Evolutionary conservation across 1,140 invertebrate genomes (phyloP).

Genomic region (Drosophila elegans): DNA sequence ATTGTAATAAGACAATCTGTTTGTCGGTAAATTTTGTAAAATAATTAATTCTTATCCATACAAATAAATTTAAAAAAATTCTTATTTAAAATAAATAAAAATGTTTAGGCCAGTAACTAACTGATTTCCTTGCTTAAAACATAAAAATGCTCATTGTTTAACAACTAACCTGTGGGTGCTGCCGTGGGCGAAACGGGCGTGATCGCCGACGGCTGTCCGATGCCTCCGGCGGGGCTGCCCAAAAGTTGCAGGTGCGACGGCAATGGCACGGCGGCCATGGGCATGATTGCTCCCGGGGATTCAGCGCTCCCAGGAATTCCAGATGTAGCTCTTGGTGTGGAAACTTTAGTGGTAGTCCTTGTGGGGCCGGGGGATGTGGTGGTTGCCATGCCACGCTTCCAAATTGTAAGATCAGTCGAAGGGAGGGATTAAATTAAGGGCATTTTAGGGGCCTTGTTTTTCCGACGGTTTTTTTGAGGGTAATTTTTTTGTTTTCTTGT

Average conservation of each 20-base stretch:
- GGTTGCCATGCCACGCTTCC: constrained; percentile 35
- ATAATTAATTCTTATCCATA: too few species aligned
- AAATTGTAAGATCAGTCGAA: neutral
- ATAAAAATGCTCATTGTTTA: too few species aligned
- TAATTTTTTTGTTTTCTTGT: constrained; percentile 2
- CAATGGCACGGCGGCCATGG: constrained; percentile 60
- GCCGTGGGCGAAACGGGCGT: constrained; percentile 54
- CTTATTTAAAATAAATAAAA: too few species aligned
- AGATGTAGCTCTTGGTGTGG: constrained; percentile 16
- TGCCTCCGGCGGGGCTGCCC: constrained; percentile 37
- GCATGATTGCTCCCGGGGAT: constrained; percentile 49
- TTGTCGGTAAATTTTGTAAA: too few species aligned
- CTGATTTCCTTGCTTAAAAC: too few species aligned
- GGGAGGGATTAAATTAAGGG: neutral
- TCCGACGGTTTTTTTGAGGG: constrained; percentile 23
- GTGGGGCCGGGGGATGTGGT: constrained; percentile 42
- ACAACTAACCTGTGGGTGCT: constrained; percentile 65
- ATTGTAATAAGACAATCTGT: too few species aligned
- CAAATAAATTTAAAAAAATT: too few species aligned
- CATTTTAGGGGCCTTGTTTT: constrained; percentile 14
- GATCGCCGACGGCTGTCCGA: constrained; percentile 63
- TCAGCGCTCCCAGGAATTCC: constrained; percentile 11
- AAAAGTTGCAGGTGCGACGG: constrained; percentile 60
- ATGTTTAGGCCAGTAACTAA: too few species aligned
- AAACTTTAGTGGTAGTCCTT: constrained; percentile 50